Percentiles rank a stretch among this genome's conserved stretches.
These are phyloP conservation scores for Caenorhabditis tropicalis DNA, from an alignment of 1,140 invertebrate species.

Conservation along the genomic window DNA sequence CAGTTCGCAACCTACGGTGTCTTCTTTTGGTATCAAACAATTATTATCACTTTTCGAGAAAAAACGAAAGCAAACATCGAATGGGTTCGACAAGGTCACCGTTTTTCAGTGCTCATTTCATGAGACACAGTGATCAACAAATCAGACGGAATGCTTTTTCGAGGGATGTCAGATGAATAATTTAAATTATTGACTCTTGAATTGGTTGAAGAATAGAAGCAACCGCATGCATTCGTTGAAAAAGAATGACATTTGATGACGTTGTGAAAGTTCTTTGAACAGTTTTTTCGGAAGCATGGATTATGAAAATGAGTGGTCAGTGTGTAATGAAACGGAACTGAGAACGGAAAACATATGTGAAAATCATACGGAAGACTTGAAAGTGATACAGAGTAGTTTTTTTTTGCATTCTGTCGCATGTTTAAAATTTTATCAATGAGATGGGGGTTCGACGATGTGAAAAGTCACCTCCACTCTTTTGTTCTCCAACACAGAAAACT, in stretches of 20 bases:
- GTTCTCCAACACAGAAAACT: no score
- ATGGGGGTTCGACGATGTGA: no score
- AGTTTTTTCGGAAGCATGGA: background rate
- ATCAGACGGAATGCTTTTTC: background rate
- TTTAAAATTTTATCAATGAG: no score
- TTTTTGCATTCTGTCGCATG: no score
- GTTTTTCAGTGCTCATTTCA: background rate
- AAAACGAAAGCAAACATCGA: slow-evolving; percentile 6
- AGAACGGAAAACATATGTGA: background rate
- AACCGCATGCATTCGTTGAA: no score
- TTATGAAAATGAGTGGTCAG: slow-evolving; percentile 22
- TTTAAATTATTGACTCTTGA: slow-evolving; percentile 21
- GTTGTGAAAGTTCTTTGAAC: background rate
- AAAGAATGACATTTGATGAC: background rate
- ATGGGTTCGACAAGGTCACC: slow-evolving; percentile 20
- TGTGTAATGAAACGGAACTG: background rate
- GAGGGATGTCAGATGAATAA: background rate
- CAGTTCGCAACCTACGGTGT: background rate
- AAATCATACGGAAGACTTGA: no score
- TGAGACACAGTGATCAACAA: background rate
- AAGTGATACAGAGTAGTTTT: no score
- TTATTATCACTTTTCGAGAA: slow-evolving; percentile 12
- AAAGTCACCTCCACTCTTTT: no score
- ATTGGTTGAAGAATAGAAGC: background rate
- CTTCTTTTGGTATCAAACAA: background rate